Conservation (phyloP, 2,113 vertebrate species). For the Aldabrachelys gigantea region DNA sequence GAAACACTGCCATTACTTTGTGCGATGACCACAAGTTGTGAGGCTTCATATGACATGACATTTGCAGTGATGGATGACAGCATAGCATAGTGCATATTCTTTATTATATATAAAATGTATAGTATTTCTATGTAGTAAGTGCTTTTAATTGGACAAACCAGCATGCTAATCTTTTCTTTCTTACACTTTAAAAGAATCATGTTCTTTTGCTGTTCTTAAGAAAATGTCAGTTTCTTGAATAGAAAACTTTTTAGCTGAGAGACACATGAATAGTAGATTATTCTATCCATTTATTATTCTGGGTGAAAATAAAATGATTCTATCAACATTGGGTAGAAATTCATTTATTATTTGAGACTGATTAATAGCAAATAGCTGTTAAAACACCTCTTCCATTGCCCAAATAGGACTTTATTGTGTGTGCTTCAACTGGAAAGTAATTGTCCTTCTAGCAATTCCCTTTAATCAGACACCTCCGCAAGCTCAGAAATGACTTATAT, state of each 20-base stretch:
- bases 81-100: neutral
- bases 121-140: neutral
- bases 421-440: neutral
- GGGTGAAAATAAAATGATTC: neutral
- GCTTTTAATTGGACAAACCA: neutral
- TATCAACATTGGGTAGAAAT: neutral
- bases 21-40: neutral
- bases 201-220: neutral
- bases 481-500: neutral
- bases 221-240: neutral
- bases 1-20: neutral
- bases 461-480: neutral
- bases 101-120: neutral
- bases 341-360: neutral
- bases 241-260: neutral
- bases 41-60: neutral
- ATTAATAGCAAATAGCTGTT: neutral
- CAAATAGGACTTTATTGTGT: neutral
- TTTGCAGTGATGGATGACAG: neutral
- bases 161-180: rapidly evolving
- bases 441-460: neutral
- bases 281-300: neutral
- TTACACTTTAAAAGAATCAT: neutral
- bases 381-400: neutral
- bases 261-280: neutral